Percentiles rank a stretch among this genome's conserved stretches.
Conservation (phyloP, 2,113 vertebrate species). For the Alexandromys fortis region DNA sequence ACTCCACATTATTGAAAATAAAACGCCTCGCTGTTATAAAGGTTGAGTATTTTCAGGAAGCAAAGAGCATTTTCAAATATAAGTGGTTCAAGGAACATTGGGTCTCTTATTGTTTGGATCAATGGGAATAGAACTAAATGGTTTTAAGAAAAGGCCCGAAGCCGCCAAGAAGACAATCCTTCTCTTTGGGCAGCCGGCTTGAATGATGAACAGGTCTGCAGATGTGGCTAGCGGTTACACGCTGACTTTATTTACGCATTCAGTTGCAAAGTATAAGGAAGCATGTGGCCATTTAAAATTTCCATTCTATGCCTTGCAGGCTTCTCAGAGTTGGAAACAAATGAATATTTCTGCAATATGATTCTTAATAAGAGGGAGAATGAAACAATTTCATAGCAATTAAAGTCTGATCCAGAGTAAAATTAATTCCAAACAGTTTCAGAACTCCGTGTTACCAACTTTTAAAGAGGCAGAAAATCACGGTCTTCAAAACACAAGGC, state of each 20-base stretch:
- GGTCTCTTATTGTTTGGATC: slow-evolving; percentile 68
- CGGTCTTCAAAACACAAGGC: slow-evolving; percentile 28
- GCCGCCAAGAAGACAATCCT: slow-evolving; percentile 66
- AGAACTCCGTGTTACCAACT: not conserved
- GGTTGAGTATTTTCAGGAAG: slow-evolving; percentile 69
- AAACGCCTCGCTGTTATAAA: slow-evolving; percentile 64
- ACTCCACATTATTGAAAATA: slow-evolving; percentile 68
- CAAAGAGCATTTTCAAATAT: slow-evolving; percentile 65
- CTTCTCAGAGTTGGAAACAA: slow-evolving; percentile 64
- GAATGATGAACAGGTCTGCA: slow-evolving; percentile 53
- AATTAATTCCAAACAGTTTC: slow-evolving; percentile 55
- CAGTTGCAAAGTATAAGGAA: slow-evolving; percentile 66
- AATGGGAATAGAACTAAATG: slow-evolving; percentile 67
- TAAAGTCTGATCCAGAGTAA: slow-evolving; percentile 51
- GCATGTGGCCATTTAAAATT: not conserved
- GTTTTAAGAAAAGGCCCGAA: slow-evolving; percentile 67
- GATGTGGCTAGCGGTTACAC: slow-evolving; percentile 57
- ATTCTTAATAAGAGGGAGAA: slow-evolving; percentile 42
- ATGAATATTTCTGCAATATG: slow-evolving; percentile 51
- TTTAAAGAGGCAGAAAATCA: slow-evolving; percentile 46
- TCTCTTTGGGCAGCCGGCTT: slow-evolving; percentile 44
- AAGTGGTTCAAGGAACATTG: slow-evolving; percentile 78
- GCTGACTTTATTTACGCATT: slow-evolving; percentile 73
- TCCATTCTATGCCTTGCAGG: not conserved
- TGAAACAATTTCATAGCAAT: slow-evolving; percentile 41